Evolutionary conservation across 1,140 invertebrate species (phyloP).

Genomic region (Bombus waltoni): DNA sequence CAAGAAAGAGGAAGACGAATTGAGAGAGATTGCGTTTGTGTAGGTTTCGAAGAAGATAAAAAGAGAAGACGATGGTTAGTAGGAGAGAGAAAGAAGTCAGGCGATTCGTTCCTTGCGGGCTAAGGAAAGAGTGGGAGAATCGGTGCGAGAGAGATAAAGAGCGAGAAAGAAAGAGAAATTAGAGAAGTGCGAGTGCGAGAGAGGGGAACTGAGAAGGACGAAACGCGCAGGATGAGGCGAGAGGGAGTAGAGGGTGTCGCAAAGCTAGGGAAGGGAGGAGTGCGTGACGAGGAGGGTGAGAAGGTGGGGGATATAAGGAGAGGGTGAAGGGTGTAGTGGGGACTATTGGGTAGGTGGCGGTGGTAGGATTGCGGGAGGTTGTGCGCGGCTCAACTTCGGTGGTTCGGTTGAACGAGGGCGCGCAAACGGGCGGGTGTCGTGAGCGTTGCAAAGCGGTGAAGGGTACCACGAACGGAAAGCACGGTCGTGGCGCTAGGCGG

Average conservation of each 20-base stretch:
- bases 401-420: conserved; percentile 76
- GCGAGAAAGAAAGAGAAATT: background rate
- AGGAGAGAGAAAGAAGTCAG: conserved; percentile 28
- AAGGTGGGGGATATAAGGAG: conserved; percentile 57
- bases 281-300: conserved; percentile 55
- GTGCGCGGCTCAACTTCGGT: conserved; percentile 58
- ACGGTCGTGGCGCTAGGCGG: conserved; percentile 69
- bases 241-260: conserved; percentile 59
- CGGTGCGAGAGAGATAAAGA: background rate
- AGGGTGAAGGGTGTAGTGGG: conserved; percentile 64
- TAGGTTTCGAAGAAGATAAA: conserved; percentile 53
- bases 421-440: conserved; percentile 67
- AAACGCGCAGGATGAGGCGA: conserved; percentile 41
- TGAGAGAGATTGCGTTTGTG: conserved; percentile 41
- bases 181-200: conserved; percentile 28
- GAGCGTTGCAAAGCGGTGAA: conserved; percentile 71
- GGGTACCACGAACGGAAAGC: conserved; percentile 69
- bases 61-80: conserved; percentile 19
- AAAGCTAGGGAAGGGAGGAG: conserved; percentile 45
- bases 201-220: conserved; percentile 46
- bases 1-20: conserved; percentile 51
- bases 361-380: conserved; percentile 64
- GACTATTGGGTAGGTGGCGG: conserved; percentile 55
- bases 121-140: conserved; percentile 51
- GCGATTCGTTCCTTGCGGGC: conserved; percentile 49